These are phyloP conservation scores for Cavia aperea DNA, from an alignment of 2,113 vertebrate genomes.

Conservation along the genomic window DNA sequence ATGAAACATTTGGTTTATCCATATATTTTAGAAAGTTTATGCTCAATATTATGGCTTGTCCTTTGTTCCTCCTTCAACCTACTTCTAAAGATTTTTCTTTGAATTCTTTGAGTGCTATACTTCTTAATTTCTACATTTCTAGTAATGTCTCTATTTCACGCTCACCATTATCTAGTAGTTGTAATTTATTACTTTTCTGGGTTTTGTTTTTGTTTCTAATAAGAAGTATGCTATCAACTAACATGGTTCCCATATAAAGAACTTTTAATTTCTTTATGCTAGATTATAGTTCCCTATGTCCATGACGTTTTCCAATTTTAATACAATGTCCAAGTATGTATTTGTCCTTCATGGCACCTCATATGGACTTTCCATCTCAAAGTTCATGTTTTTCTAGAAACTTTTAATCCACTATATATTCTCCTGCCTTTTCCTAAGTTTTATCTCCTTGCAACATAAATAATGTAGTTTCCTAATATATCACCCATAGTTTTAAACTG, in stretches of 20 bases:
- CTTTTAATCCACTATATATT: neutral
- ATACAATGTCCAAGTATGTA: neutral
- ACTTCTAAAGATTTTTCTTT: neutral
- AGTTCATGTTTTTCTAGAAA: neutral
- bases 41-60: neutral
- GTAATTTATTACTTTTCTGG: neutral
- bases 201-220: neutral
- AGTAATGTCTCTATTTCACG: neutral
- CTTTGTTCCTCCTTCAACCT: neutral
- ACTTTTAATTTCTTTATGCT: neutral
- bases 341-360: neutral
- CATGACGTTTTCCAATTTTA: neutral
- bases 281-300: neutral
- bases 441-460: neutral
- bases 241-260: neutral
- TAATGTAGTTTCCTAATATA: neutral
- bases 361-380: neutral
- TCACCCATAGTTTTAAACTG: neutral
- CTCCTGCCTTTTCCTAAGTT: neutral
- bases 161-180: neutral
- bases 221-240: constrained; percentile 6
- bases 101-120: neutral
- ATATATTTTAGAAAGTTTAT: neutral
- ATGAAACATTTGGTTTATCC: neutral
- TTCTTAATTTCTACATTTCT: neutral